These are phyloP conservation scores for Labeo calbasu DNA, from an alignment of 2,797 vertebrate species.

Conservation along the genomic window DNA sequence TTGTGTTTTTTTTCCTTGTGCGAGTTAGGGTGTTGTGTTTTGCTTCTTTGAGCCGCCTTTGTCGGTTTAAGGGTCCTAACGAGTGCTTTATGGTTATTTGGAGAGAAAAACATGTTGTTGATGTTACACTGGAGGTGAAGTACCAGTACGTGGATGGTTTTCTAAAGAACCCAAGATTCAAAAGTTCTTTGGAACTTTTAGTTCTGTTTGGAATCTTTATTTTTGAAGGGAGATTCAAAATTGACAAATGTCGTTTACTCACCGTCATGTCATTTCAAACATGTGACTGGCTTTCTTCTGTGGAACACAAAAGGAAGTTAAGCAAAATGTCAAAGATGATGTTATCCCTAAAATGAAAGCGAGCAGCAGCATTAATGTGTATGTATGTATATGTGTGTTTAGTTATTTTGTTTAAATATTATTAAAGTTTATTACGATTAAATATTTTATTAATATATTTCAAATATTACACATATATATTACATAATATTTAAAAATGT, in stretches of 20 bases:
- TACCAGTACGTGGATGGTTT: not conserved
- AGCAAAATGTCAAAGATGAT: slow-evolving; percentile 18
- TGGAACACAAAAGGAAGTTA: slow-evolving; percentile 4
- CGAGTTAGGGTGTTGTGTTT: not conserved
- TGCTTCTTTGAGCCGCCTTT: not conserved
- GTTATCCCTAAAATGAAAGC: not conserved
- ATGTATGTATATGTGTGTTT: too few species aligned
- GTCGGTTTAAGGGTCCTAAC: not conserved
- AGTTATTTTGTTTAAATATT: too few species aligned
- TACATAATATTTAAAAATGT: too few species aligned
- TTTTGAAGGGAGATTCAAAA: not conserved
- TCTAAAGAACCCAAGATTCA: not conserved
- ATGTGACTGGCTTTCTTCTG: not conserved
- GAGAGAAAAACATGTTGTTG: not conserved
- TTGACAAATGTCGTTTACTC: not conserved
- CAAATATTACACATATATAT: too few species aligned
- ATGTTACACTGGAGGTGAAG: not conserved
- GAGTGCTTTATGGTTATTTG: not conserved
- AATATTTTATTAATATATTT: not conserved
- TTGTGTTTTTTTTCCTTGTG: not conserved
- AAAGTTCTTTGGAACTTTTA: not conserved
- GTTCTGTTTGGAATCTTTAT: not conserved
- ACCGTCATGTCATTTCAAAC: not conserved
- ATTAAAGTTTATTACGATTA: not conserved
- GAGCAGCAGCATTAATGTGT: not conserved